Evolutionary conservation across 1,140 invertebrate species (phyloP), one percentile per base, ranked within the genome.

Genomic region (Cydia fagiglandana): DNA sequence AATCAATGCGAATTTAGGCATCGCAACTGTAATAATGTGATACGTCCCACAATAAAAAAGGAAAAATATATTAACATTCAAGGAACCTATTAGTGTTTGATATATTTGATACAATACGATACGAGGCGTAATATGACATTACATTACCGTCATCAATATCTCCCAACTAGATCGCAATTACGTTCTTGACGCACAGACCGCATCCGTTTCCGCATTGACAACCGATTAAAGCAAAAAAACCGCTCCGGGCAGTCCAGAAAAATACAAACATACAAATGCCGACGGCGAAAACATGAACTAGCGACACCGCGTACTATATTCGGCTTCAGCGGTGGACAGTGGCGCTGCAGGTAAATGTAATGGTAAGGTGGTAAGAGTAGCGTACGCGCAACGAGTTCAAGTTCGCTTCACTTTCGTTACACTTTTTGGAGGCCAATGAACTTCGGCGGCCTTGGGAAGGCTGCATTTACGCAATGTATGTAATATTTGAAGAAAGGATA

Each of bases 401-500:
- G 64, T 68, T 68, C 64, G 30, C 13, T 68, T 68, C 64, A 68
- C 64, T 68, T 68, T 68, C 64, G 64, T 68, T 68, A 68, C 64
- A 68, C 64, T 68, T 68, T 68, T 68, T 68, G 64, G 64, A 68
- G 64, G 64, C 28, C 64, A 68, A 68, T 68, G 64, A 68, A 68
- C 64, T 68, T 68, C 64, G 2, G 24, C 13, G 64, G 64, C 64
- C 64, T 68, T 68, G 64, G n/a, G 64, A 68, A 68, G 64, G 64
- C 64, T 68, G 30, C 64, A 15, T 34, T 68, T 34, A 68, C 28
- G n/a, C 30, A 68, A 68, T 34, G 64, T n/a, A 12, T 38, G 64
- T 68, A 38, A 68, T 68, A 38, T 68, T 68, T 68, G 64, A n/a
- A 30, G 28, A 30, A 13, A 53, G 50, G 50, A 53, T 53, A 53